These are phyloP conservation scores for Nipponia nippon DNA, from an alignment of 2,113 vertebrate genomes.

Conservation along the genomic window DNA sequence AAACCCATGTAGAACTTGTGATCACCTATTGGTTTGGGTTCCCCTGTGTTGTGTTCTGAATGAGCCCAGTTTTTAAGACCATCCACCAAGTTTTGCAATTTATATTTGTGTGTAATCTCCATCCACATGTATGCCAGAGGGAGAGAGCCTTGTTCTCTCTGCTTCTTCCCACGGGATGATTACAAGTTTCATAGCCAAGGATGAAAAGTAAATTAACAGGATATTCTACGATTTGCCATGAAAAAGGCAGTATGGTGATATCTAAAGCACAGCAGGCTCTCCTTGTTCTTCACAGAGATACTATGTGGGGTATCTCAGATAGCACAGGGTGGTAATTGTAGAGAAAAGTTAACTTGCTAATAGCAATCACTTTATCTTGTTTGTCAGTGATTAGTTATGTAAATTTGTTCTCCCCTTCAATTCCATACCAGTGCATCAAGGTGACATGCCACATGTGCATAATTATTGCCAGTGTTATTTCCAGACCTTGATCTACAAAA, in stretches of 20 bases:
- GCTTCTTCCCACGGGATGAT: background rate
- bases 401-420: slow-evolving; percentile 54
- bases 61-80: background rate
- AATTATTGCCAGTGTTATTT: slow-evolving; percentile 60
- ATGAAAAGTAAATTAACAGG: slow-evolving; percentile 27
- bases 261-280: slow-evolving; percentile 23
- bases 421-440: slow-evolving; percentile 49
- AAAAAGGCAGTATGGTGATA: slow-evolving; percentile 16
- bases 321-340: slow-evolving; percentile 52
- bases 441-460: slow-evolving; percentile 56
- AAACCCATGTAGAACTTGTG: background rate
- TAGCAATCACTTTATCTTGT: slow-evolving; percentile 65
- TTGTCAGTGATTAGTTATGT: slow-evolving; percentile 63
- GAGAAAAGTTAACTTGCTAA: slow-evolving; percentile 63
- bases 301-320: slow-evolving; percentile 20
- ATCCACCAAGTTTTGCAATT: background rate
- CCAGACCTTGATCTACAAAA: slow-evolving; percentile 56
- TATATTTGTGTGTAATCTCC: background rate
- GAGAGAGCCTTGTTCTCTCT: background rate
- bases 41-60: background rate
- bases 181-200: slow-evolving; percentile 1
- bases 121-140: background rate
- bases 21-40: background rate
- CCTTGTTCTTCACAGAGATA: slow-evolving; percentile 21
- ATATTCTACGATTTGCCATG: background rate